Conservation (phyloP, 2,888 invertebrate species). For the Ptilodon capucinus region DNA sequence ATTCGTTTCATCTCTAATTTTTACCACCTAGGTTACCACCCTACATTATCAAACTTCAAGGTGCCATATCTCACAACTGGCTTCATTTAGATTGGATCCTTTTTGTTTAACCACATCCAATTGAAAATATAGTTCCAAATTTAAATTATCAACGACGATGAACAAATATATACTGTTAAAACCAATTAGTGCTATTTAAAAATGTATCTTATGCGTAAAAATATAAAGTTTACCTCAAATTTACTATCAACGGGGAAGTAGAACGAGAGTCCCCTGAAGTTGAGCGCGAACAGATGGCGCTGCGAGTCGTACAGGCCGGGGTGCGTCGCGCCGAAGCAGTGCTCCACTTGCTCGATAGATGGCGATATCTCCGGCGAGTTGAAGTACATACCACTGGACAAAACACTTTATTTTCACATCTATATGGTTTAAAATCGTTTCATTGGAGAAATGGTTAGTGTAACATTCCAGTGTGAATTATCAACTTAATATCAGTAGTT, state of each 20-base stretch:
- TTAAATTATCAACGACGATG: no score
- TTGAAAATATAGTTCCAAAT: no score
- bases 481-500: no score
- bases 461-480: no score
- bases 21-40: no score
- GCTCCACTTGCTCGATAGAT: conserved; percentile 98
- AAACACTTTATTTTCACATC: not conserved
- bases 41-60: no score
- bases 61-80: no score
- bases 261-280: conserved; percentile 98
- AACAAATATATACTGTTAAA: no score
- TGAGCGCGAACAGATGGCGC: conserved; percentile 96
- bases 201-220: not conserved
- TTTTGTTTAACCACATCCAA: no score
- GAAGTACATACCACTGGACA: conserved; percentile 89
- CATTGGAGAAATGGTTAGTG: no score
- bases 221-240: conserved; percentile 82
- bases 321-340: conserved; percentile 99
- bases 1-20: no score
- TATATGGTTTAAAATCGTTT: not conserved
- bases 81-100: no score
- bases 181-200: not conserved
- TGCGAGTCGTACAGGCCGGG: conserved; percentile 98
- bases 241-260: conserved; percentile 98
- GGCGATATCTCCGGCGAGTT: conserved; percentile 97